Evolutionary conservation across 2,113 vertebrate species (phyloP).

Genomic region (Odobenus rosmarus): DNA sequence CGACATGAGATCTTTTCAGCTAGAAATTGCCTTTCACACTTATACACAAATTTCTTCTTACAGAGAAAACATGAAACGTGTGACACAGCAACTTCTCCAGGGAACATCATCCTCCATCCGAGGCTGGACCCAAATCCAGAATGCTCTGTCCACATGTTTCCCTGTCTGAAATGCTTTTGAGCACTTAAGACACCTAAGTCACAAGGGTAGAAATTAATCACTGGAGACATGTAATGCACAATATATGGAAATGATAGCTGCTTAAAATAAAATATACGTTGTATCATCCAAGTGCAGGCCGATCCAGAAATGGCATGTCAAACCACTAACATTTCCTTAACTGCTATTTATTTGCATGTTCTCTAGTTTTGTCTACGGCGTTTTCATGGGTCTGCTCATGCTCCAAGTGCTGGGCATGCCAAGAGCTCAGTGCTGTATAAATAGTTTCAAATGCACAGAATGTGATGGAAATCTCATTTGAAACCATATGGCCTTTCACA

Average conservation of each 20-base stretch:
- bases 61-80: background rate
- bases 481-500: conserved; percentile 60
- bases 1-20: background rate
- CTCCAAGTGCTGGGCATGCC: conserved; percentile 20
- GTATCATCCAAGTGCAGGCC: conserved; percentile 25
- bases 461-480: conserved; percentile 60
- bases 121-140: conserved; percentile 3
- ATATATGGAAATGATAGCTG: conserved; percentile 68
- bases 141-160: background rate
- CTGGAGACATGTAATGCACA: conserved; percentile 49
- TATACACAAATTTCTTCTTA: background rate
- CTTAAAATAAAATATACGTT: conserved; percentile 61
- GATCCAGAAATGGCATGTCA: conserved; percentile 51
- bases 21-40: background rate
- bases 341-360: conserved; percentile 34
- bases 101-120: background rate
- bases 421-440: conserved; percentile 23
- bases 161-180: conserved; percentile 8
- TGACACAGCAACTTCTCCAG: background rate
- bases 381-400: conserved; percentile 7
- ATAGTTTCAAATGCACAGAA: conserved; percentile 51
- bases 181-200: background rate
- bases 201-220: conserved; percentile 45
- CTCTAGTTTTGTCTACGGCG: background rate
- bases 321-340: conserved; percentile 42